These are phyloP conservation scores for Gymnogyps californianus DNA, from an alignment of 2,113 vertebrate genomes.

Conservation along the genomic window DNA sequence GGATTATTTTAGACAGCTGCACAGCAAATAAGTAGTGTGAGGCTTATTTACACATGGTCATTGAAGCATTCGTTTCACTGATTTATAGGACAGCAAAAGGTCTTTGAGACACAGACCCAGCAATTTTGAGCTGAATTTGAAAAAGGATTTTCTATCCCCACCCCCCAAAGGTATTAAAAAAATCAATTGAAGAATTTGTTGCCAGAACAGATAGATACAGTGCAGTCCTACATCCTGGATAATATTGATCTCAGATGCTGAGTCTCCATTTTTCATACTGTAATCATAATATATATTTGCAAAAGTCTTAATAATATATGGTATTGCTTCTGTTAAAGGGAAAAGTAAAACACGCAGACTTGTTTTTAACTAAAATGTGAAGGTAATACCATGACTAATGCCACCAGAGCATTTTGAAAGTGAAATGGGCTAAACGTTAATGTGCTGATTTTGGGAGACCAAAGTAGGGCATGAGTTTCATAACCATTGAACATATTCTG, in stretches of 20 bases:
- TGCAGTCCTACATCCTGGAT: not conserved
- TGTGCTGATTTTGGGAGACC: not conserved
- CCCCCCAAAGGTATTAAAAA: not conserved
- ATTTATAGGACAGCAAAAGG: constrained; percentile 38
- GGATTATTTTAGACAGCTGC: constrained; percentile 37
- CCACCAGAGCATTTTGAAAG: not conserved
- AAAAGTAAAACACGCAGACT: not conserved
- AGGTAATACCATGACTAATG: not conserved
- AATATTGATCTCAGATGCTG: not conserved
- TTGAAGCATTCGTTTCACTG: constrained; percentile 31
- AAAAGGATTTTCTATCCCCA: not conserved
- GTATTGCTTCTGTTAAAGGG: not conserved
- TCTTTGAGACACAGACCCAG: constrained; percentile 13
- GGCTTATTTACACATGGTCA: constrained; percentile 46
- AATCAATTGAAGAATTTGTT: not conserved
- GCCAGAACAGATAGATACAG: not conserved
- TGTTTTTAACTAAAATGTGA: not conserved
- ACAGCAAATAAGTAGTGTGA: constrained; percentile 31
- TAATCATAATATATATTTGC: not conserved
- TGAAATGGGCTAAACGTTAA: not conserved
- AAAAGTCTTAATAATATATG: not conserved
- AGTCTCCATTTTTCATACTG: not conserved
- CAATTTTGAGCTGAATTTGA: constrained; percentile 5
- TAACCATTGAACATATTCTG: not conserved
- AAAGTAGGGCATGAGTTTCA: not conserved